Conservation (phyloP, 2,888 invertebrate genomes). For the Antitype chi region DNA sequence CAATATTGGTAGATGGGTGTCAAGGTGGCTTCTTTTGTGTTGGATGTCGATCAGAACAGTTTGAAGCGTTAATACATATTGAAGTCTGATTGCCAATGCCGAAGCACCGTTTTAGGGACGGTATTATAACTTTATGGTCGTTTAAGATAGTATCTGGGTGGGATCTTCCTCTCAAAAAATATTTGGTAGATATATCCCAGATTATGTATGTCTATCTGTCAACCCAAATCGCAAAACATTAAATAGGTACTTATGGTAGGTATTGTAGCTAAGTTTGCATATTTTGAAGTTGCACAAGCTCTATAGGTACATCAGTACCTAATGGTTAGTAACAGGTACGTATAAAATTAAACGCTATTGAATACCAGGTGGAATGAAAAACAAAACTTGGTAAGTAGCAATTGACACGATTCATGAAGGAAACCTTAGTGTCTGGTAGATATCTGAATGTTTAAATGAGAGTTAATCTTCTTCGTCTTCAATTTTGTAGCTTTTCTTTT, state of each 20-base stretch:
- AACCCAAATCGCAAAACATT: neutral
- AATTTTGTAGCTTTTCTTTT: neutral
- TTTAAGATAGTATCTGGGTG: neutral
- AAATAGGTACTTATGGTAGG: too few relatives aligned
- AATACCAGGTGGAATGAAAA: neutral
- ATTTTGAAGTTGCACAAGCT: neutral
- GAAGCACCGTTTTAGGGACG: neutral
- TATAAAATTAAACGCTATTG: neutral
- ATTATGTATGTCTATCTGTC: neutral
- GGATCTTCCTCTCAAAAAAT: neutral
- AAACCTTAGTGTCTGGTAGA: neutral
- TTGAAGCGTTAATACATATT: neutral
- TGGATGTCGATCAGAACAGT: neutral
- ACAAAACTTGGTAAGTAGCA: neutral
- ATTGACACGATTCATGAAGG: neutral
- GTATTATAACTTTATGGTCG: neutral
- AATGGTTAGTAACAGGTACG: neutral
- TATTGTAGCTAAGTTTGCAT: too few relatives aligned
- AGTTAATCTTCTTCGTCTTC: too few relatives aligned
- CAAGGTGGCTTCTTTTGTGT: constrained; percentile 30
- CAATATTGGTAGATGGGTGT: constrained; percentile 52
- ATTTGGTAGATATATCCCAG: neutral
- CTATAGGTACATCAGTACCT: neutral
- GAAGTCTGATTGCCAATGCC: neutral
- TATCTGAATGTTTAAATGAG: neutral